These are phyloP conservation scores for Ethmia dodecea DNA, from an alignment of 2,888 invertebrate species.

Conservation along the genomic window DNA sequence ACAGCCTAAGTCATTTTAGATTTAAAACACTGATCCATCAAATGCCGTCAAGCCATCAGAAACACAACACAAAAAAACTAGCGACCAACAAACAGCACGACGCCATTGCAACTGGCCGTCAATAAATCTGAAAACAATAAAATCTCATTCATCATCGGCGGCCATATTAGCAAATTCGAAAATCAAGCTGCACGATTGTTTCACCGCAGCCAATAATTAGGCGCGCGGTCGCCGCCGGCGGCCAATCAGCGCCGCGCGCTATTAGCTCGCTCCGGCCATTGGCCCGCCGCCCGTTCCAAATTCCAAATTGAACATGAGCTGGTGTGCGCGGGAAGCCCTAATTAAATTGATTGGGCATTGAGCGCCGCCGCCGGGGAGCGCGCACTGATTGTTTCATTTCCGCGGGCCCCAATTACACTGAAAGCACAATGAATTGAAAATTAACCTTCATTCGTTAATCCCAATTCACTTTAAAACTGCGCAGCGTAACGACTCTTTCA, in stretches of 20 bases:
- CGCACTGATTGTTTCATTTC: conserved; percentile 3
- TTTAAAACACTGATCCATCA: too few relatives aligned
- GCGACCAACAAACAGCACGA: conserved; percentile 33
- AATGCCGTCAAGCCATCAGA: too few relatives aligned
- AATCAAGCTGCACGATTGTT: conserved; percentile 46
- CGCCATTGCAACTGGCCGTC: conserved; percentile 48
- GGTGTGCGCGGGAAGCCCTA: conserved; percentile 34
- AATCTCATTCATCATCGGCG: conserved; percentile 26
- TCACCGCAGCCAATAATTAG: conserved; percentile 59
- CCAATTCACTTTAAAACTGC: too few relatives aligned
- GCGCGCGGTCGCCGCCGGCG: conserved; percentile 22
- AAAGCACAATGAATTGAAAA: too few relatives aligned
- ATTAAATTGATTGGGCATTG: conserved; percentile 54
- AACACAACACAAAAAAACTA: not conserved
- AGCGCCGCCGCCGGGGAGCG: conserved; percentile 11
- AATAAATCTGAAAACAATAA: conserved; percentile 41
- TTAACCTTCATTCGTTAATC: too few relatives aligned
- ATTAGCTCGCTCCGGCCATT: conserved; percentile 37
- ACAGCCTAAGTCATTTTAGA: too few relatives aligned
- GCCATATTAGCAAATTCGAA: conserved; percentile 46
- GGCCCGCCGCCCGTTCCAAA: conserved; percentile 32
- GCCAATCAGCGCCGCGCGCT: conserved; percentile 47
- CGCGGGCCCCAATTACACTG: conserved; percentile 7
- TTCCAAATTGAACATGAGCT: conserved; percentile 40
- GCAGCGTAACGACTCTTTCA: too few relatives aligned